Base-by-base conservation (phyloP, 2,888 invertebrate genomes). In the Pachymerium ferrugineum region DNA sequence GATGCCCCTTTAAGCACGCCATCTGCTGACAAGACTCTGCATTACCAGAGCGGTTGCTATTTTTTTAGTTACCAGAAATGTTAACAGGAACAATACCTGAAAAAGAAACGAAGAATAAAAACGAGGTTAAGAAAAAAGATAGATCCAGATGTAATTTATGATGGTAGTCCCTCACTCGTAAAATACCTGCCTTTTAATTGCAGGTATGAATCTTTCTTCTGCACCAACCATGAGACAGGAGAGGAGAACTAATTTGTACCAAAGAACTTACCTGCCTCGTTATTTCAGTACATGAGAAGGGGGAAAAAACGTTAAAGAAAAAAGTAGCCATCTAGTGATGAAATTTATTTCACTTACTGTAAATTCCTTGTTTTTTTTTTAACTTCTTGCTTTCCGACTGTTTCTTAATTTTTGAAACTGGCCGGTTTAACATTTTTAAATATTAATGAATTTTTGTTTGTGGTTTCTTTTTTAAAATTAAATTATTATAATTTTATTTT, bases 151-250 rank as follows among this genome's bases (percentile, higher is more conserved):
- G 54, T 54, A 25, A 54, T 54, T 54, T 54, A 54, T 25, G 54
- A 14, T 25, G 25, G 25, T 14, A 54, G 54, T 54, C 54, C 38
- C 38, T 54, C 54, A 54, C 54, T 54, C 54, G 54, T 54, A 54
- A 54, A 54, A 54, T 54, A 54, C 54, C 54, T 54, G 54, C 54
- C 54, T 54, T 54, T 54, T 54, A 54, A 54, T 54, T 54, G 54
- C 54, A 54, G 54, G 54, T 54, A 54, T 54, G 54, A 54, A 54
- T 54, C 54, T 54, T 54, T 54, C 54, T 54, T 54, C 54, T 54
- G 54, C 54, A 54, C 54, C 22, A 54, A 54, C 54, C 54, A 54
- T 54, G 54, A 54, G 54, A 54, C 54, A 54, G 54, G 54, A 12
- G 28, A 54, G 54, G 54, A 54, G 54, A 54, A 54, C 54, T 54